Percentiles rank a stretch among this genome's conserved stretches.
phyloP scores from a whole-genome alignment of 1,140 invertebrate genomes.

The Planococcus citri region DNA sequence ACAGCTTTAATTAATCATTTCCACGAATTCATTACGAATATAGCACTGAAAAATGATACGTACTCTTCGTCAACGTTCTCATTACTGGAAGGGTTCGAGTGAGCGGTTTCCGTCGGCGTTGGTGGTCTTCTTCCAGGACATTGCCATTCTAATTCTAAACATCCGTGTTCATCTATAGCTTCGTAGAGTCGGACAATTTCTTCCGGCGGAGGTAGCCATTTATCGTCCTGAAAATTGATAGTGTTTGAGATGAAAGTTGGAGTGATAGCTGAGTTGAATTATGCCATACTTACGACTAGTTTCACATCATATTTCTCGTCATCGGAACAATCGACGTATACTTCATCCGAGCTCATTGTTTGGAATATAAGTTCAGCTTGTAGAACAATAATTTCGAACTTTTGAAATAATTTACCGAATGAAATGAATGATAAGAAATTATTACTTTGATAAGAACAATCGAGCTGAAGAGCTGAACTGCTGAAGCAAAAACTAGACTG shows the following conservation, averaged over 20 bases:
- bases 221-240: conserved; percentile 22
- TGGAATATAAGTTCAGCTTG: too few species aligned
- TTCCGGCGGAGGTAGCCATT: conserved; percentile 29
- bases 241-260: neutral
- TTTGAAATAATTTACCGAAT: too few species aligned
- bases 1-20: conserved; percentile 22
- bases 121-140: conserved; percentile 33
- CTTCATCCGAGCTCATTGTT: neutral
- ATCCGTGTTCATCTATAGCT: conserved; percentile 29
- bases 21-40: too few species aligned
- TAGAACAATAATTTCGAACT: too few species aligned
- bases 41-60: conserved; percentile 2
- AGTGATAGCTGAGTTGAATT: conserved; percentile 10
- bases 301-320: conserved; percentile 30
- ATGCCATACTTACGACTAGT: conserved; percentile 14
- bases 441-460: too few species aligned
- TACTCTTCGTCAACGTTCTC: conserved; percentile 24
- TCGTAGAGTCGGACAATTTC: conserved; percentile 32
- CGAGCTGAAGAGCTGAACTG: too few species aligned
- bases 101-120: conserved; percentile 27
- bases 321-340: conserved; percentile 30
- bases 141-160: conserved; percentile 32
- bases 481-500: too few species aligned
- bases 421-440: too few species aligned
- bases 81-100: conserved; percentile 18